phyloP scores from a whole-genome alignment of 1,140 invertebrate genomes.

The Grapholita molesta region DNA sequence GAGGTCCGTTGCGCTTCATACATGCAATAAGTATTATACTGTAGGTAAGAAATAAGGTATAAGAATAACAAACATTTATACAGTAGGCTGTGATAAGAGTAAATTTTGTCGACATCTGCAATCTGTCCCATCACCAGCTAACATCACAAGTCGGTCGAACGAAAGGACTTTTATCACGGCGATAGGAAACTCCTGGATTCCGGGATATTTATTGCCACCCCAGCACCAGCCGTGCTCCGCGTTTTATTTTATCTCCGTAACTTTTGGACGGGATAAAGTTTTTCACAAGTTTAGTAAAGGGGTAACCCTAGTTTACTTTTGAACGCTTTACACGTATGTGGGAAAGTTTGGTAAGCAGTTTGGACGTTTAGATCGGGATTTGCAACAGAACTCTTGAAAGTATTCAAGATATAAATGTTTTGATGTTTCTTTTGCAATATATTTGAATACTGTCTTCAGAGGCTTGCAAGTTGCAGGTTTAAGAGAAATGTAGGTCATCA shows the following conservation, averaged over 20 bases:
- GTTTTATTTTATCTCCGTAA: background rate
- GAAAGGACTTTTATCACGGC: slow-evolving; percentile 13
- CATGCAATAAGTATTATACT: too few relatives aligned
- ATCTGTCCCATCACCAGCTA: background rate
- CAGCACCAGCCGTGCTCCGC: background rate
- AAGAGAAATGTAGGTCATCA: too few relatives aligned
- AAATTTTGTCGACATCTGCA: background rate
- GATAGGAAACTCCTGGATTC: slow-evolving; percentile 10
- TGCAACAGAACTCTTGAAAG: background rate
- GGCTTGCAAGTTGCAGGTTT: too few relatives aligned
- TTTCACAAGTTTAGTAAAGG: slow-evolving; percentile 2
- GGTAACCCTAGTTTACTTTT: background rate
- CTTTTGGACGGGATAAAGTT: background rate
- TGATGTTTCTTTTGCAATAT: too few relatives aligned
- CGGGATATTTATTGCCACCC: slow-evolving; percentile 17
- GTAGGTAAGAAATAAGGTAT: too few relatives aligned
- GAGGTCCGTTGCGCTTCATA: too few relatives aligned
- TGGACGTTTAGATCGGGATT: background rate
- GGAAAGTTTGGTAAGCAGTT: background rate
- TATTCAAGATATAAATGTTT: too few relatives aligned
- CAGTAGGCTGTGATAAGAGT: too few relatives aligned
- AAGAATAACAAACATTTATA: too few relatives aligned
- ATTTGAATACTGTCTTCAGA: too few relatives aligned
- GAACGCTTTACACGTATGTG: slow-evolving; percentile 8
- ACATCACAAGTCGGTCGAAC: slow-evolving; percentile 7